Conservation (phyloP, 1,140 invertebrate genomes). For the Helicoverpa zea region DNA sequence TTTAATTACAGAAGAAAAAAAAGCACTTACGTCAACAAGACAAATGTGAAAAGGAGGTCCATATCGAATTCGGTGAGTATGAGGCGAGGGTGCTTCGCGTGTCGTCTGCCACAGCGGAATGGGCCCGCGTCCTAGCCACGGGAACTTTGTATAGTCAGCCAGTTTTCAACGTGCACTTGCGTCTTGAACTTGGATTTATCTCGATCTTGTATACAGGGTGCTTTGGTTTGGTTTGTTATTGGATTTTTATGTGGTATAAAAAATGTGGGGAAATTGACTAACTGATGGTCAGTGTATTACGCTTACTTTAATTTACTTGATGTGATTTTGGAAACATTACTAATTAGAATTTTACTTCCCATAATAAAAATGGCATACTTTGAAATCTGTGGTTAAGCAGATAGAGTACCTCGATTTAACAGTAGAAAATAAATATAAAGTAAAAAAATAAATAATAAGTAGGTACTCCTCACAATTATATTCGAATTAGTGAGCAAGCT, state of each 20-base stretch:
- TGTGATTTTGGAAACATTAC: too few species aligned
- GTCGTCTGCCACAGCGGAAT: conserved; percentile 69
- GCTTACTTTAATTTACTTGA: too few species aligned
- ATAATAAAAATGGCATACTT: too few species aligned
- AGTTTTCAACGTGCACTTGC: conserved; percentile 77
- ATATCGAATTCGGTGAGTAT: conserved; percentile 16
- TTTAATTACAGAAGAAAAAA: conserved; percentile 44
- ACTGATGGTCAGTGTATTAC: not conserved
- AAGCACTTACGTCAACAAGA: conserved; percentile 66
- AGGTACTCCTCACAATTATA: too few species aligned
- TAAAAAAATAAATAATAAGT: too few species aligned
- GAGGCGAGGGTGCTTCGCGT: conserved; percentile 51
- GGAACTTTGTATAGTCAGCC: conserved; percentile 80
- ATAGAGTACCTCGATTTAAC: too few species aligned
- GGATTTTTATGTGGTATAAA: too few species aligned
- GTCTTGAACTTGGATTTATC: conserved; percentile 86
- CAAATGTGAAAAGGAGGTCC: conserved; percentile 58
- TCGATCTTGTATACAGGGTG: conserved; percentile 80
- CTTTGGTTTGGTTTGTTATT: conserved; percentile 52
- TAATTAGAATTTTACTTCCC: too few species aligned
- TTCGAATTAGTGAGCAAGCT: too few species aligned
- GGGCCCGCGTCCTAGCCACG: conserved; percentile 70
- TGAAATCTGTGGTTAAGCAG: too few species aligned
- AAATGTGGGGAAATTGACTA: not conserved
- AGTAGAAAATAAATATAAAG: too few species aligned